Conservation (phyloP, 2,797 vertebrate genomes). For the Momotus momota region DNA sequence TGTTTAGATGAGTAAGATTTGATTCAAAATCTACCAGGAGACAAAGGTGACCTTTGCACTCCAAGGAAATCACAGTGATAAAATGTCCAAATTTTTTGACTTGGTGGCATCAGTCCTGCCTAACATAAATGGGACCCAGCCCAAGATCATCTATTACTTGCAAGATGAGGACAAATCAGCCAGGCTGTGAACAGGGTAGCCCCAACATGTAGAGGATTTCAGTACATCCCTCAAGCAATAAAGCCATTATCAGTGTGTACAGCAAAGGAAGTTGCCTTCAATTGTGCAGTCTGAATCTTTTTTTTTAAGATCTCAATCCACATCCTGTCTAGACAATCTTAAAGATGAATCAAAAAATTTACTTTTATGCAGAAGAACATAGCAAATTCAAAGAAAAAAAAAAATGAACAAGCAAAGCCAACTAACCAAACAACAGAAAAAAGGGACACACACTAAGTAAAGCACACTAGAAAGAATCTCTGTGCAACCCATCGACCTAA, state of each 20-base stretch:
- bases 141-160: background rate
- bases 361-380: slow-evolving; percentile 3
- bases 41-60: background rate
- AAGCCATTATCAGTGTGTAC: background rate
- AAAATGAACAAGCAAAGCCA: background rate
- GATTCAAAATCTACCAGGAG: background rate
- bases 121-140: background rate
- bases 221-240: background rate
- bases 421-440: too few species aligned
- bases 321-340: background rate
- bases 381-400: slow-evolving; percentile 9
- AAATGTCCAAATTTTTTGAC: background rate
- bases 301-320: background rate
- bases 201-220: background rate
- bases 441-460: background rate
- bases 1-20: background rate
- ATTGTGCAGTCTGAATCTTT: background rate
- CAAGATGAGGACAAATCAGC: background rate
- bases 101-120: background rate
- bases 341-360: background rate
- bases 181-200: background rate
- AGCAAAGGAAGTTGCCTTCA: background rate
- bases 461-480: background rate
- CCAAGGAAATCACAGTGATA: background rate
- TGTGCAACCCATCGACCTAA: background rate